These are phyloP conservation scores for Paramisgurnus dabryanus DNA, from an alignment of 2,113 vertebrate genomes.

Conservation along the genomic window DNA sequence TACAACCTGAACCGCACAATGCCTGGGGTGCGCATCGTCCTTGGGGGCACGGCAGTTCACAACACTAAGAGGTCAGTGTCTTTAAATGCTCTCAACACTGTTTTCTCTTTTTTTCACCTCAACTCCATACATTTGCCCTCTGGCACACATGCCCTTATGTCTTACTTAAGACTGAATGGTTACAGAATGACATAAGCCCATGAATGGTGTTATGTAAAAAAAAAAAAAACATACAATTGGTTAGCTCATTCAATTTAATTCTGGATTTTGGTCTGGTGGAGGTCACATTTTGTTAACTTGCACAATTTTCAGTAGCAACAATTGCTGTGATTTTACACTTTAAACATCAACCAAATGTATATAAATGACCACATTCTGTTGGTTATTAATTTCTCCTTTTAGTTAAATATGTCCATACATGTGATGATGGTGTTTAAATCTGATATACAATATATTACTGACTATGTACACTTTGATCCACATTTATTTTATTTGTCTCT, in stretches of 20 bases:
- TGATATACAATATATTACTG: background rate
- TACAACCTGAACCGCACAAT: slow-evolving; percentile 91
- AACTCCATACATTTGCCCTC: background rate
- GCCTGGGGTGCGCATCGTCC: slow-evolving; percentile 86
- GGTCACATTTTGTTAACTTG: too few species aligned
- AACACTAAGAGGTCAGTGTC: slow-evolving; percentile 85
- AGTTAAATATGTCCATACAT: background rate
- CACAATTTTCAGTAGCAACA: too few species aligned
- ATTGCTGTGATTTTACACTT: too few species aligned
- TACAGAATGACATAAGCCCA: slow-evolving; percentile 12
- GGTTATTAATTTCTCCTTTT: background rate
- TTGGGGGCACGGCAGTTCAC: slow-evolving; percentile 90
- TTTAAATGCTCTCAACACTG: background rate
- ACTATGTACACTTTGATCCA: background rate
- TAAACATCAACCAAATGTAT: too few species aligned
- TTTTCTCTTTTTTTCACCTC: background rate
- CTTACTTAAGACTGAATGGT: background rate
- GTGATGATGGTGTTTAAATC: background rate
- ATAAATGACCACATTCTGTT: too few species aligned
- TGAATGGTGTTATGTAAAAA: background rate
- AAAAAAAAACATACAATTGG: background rate
- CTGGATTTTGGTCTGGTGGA: background rate
- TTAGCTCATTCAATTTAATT: background rate
- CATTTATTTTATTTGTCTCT: slow-evolving; percentile 5
- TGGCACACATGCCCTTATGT: background rate